A percentile compares a stretch with the other conserved stretches of the same genome.
phyloP scores from a whole-genome alignment of 1,140 invertebrate genomes.

The Stenopsyche tienmushanensis region DNA sequence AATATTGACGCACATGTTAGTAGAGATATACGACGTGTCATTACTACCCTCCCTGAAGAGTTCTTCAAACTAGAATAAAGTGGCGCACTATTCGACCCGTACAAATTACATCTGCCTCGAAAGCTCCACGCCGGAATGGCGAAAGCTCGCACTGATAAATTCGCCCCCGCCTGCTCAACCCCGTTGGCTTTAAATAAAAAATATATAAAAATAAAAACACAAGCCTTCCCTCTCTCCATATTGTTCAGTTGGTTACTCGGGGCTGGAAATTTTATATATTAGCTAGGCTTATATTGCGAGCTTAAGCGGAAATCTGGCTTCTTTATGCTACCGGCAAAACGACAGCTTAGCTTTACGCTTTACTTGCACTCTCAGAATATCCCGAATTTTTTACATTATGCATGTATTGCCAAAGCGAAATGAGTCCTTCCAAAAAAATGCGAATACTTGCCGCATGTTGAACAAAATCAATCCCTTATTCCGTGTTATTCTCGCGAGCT shows the following conservation, averaged over 20 bases:
- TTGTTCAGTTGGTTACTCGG: not conserved
- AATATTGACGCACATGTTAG: no score
- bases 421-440: no score
- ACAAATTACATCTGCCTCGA: not conserved
- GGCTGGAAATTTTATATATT: not conserved
- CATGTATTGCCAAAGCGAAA: no score
- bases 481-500: no score
- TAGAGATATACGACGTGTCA: no score
- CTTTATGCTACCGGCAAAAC: conserved; percentile 6
- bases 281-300: conserved; percentile 5
- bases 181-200: not conserved
- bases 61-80: no score
- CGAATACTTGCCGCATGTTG: no score
- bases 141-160: conserved; percentile 4
- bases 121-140: not conserved
- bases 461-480: no score
- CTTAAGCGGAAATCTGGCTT: conserved; percentile 1
- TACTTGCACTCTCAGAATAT: conserved; percentile 2
- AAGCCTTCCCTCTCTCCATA: not conserved
- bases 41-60: no score
- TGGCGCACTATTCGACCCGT: not conserved
- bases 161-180: not conserved
- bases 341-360: conserved; percentile 2
- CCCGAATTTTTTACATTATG: no score
- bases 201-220: not conserved